Evolutionary conservation across 2,113 vertebrate genomes (phyloP).

Genomic region (Thymallus thymallus): DNA sequence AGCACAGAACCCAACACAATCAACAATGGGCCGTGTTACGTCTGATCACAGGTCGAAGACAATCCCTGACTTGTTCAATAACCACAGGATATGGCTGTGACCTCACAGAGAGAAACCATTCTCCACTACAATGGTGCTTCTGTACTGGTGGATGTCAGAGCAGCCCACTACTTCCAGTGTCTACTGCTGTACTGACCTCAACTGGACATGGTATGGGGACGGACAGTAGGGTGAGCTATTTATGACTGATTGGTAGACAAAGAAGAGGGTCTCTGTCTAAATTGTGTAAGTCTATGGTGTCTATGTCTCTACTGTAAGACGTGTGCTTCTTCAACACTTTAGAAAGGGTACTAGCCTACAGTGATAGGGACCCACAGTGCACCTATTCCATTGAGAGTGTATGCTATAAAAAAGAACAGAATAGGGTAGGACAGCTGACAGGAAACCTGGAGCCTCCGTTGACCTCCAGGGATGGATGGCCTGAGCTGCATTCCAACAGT

Average conservation of each 20-base stretch:
- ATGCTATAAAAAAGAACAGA: too few species aligned
- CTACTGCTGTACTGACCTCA: background rate
- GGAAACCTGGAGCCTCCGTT: too few species aligned
- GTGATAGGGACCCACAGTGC: background rate
- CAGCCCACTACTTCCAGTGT: slow-evolving; percentile 32
- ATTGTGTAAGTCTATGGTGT: too few species aligned
- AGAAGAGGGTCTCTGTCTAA: too few species aligned
- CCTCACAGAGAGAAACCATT: slow-evolving; percentile 47
- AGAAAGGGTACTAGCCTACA: too few species aligned
- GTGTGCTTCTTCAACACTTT: too few species aligned
- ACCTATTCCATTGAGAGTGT: background rate
- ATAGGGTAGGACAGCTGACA: background rate
- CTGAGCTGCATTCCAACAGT: background rate
- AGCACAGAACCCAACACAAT: slow-evolving; percentile 46
- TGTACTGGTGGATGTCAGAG: slow-evolving; percentile 52
- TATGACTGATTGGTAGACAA: background rate
- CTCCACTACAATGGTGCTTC: slow-evolving; percentile 52
- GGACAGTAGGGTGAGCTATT: background rate
- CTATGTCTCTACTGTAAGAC: too few species aligned
- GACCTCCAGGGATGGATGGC: background rate
- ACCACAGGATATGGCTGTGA: slow-evolving; percentile 51
- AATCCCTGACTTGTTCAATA: slow-evolving; percentile 51
- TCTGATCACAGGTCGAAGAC: slow-evolving; percentile 40
- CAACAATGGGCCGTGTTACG: slow-evolving; percentile 40
- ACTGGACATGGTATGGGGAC: background rate